Evolutionary conservation across 2,888 invertebrate genomes (phyloP).

Genomic region (Octonoba sinensis): DNA sequence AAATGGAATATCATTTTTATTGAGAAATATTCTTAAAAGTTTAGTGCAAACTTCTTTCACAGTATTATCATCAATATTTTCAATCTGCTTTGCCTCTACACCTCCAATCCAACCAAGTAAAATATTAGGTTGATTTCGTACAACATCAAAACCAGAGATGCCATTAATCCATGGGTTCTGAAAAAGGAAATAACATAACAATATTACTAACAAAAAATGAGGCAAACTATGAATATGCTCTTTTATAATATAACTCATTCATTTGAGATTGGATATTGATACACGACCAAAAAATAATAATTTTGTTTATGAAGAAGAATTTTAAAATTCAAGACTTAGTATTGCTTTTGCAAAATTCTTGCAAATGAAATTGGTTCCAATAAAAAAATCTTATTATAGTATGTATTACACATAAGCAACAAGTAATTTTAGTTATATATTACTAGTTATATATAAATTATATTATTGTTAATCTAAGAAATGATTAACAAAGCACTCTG

Average conservation of each 20-base stretch:
- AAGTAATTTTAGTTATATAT: no score
- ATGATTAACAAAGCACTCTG: no score
- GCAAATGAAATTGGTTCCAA: no score
- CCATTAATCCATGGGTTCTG: constrained; percentile 74
- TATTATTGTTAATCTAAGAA: no score
- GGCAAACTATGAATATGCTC: neutral
- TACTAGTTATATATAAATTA: no score
- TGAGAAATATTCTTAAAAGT: constrained; percentile 74
- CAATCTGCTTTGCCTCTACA: constrained; percentile 76
- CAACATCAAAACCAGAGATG: constrained; percentile 78
- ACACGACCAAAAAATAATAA: no score
- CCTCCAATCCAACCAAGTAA: constrained; percentile 80
- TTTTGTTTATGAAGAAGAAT: no score
- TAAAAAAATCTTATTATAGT: no score
- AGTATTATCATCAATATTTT: constrained; percentile 74
- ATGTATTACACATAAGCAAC: no score
- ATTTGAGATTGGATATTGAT: neutral
- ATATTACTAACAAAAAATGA: neutral
- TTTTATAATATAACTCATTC: neutral
- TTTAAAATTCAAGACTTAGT: no score
- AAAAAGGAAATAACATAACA: neutral
- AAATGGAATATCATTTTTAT: constrained; percentile 72
- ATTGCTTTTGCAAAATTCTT: no score
- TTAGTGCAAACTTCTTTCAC: constrained; percentile 74
- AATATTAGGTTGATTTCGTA: constrained; percentile 74